These are phyloP conservation scores for Protonemura montana DNA, from an alignment of 2,888 invertebrate genomes.

Conservation along the genomic window DNA sequence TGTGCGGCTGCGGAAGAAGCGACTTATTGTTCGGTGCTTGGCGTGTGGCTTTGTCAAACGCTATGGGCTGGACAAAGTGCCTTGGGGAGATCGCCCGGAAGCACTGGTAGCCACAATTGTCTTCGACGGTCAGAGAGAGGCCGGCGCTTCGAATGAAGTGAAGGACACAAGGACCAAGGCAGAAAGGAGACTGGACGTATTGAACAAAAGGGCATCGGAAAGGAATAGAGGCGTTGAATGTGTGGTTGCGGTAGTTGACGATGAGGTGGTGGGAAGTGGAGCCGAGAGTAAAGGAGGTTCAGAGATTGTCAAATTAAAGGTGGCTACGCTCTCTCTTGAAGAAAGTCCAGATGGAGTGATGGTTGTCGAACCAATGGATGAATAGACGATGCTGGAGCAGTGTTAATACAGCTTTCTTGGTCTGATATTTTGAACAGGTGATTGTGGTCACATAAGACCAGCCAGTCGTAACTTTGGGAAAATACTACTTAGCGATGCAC, in stretches of 20 bases:
- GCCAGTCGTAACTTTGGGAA: no score
- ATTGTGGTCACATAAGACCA: no score
- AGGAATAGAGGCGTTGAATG: not conserved
- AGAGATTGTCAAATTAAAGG: not conserved
- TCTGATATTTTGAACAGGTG: no score
- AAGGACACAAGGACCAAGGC: not conserved
- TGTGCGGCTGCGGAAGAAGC: constrained; percentile 62
- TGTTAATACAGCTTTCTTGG: no score
- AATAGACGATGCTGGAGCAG: no score
- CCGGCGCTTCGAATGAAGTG: not conserved
- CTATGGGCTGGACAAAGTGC: constrained; percentile 56
- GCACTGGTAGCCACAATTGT: constrained; percentile 56
- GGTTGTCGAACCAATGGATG: no score
- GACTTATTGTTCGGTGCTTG: constrained; percentile 62
- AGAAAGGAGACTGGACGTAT: not conserved
- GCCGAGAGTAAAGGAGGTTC: not conserved
- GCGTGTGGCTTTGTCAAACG: constrained; percentile 58
- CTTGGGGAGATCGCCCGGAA: constrained; percentile 65
- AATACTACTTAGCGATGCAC: no score
- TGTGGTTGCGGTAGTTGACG: not conserved
- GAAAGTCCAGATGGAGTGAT: no score
- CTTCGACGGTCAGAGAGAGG: not conserved
- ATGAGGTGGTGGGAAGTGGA: not conserved
- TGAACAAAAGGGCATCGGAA: no score
- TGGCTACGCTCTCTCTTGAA: not conserved